These are phyloP conservation scores for Perognathus longimembris DNA, from an alignment of 2,113 vertebrate genomes.

Conservation along the genomic window DNA sequence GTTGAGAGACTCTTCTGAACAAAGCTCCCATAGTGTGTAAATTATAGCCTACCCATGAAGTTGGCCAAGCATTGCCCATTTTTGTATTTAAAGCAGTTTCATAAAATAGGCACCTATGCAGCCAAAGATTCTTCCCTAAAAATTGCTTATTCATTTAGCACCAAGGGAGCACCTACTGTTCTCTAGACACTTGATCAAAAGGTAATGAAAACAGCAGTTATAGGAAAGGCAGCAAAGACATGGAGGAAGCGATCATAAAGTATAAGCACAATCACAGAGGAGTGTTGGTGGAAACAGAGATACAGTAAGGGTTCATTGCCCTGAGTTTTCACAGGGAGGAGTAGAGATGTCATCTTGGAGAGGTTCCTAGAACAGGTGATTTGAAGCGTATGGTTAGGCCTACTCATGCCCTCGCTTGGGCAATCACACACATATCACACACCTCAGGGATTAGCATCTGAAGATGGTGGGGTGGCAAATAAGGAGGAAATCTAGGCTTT, in stretches of 20 bases:
- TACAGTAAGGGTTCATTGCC: accelerated
- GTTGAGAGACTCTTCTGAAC: background rate
- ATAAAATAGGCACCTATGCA: background rate
- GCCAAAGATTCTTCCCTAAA: background rate
- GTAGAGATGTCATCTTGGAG: background rate
- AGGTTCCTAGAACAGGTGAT: background rate
- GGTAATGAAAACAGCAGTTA: background rate
- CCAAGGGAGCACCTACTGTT: background rate
- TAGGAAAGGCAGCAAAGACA: background rate
- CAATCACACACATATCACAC: accelerated
- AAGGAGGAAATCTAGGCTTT: background rate
- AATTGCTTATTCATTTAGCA: background rate
- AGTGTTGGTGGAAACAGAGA: background rate
- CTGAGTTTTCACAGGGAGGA: background rate
- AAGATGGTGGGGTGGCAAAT: accelerated
- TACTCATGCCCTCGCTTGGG: background rate
- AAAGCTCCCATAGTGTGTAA: accelerated
- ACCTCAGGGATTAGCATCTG: background rate
- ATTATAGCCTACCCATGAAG: accelerated
- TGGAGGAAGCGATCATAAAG: background rate
- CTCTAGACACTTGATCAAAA: background rate
- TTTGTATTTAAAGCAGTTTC: background rate
- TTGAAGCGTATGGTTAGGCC: background rate
- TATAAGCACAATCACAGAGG: accelerated
- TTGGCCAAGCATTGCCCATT: background rate